Percentiles rank a stretch among this genome's conserved stretches.
Conservation (phyloP, 2,888 invertebrate species). For the Drosophila borborema region DNA sequence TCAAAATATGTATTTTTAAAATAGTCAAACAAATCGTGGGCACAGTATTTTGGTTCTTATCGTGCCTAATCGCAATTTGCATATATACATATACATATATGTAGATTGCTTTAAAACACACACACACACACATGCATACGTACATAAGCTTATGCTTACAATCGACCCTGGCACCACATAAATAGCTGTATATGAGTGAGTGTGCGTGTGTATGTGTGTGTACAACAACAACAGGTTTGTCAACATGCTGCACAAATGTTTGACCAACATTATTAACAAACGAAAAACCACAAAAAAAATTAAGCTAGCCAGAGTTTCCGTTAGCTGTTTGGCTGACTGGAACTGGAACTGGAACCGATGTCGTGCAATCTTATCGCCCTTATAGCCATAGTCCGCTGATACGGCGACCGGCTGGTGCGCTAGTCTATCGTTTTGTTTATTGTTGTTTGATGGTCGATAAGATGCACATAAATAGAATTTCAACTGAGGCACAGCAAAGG, state of each 20-base stretch:
- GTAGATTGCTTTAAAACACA: slow-evolving; percentile 22
- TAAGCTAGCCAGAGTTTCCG: neutral
- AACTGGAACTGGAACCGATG: slow-evolving; percentile 7
- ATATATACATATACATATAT: slow-evolving; percentile 27
- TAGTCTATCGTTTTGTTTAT: slow-evolving; percentile 34
- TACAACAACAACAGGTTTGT: slow-evolving; percentile 31
- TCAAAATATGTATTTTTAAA: slow-evolving; percentile 37
- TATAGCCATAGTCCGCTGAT: slow-evolving; percentile 22
- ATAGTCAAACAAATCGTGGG: slow-evolving; percentile 48
- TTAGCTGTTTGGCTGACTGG: slow-evolving; percentile 8
- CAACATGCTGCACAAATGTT: slow-evolving; percentile 33
- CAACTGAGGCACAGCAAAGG: neutral
- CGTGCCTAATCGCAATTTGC: slow-evolving; percentile 33
- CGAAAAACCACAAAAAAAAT: neutral
- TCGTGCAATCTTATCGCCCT: slow-evolving; percentile 42
- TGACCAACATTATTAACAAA: slow-evolving; percentile 26
- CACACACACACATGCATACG: neutral
- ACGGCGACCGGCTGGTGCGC: slow-evolving; percentile 3
- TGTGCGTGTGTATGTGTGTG: slow-evolving; percentile 3
- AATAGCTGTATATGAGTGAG: slow-evolving; percentile 19
- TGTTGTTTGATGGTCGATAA: slow-evolving; percentile 39
- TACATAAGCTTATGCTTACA: slow-evolving; percentile 11
- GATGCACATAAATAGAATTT: slow-evolving; percentile 10
- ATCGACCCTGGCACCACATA: slow-evolving; percentile 40
- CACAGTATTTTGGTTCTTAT: slow-evolving; percentile 28